Evolutionary conservation across 2,113 vertebrate genomes (phyloP), one percentile per base, ranked within the genome.

Genomic region (Dipodomys ordii): DNA sequence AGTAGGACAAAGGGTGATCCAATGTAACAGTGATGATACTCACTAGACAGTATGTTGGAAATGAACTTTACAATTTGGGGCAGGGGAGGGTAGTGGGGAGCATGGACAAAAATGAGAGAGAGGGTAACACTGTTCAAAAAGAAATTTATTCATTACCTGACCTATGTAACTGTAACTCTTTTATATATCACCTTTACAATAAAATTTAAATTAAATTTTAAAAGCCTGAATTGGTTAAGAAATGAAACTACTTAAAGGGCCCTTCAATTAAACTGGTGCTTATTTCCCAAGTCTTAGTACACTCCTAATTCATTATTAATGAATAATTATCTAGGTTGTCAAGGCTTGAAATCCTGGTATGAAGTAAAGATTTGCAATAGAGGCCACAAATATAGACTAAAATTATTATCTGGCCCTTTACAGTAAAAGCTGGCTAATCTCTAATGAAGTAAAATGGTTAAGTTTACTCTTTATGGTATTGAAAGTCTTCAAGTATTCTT

Each of bases 401-500:
- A 89, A 39, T 60, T 89, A 9, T n/a, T 74, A 35, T 82, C 64
- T 94, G 65, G 13, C 28, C 19, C 27, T 85, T 88, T 35, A 28
- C 7, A 69, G 62, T 80, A 73, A 93, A 94, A 23, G 27, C 13
- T 64, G 76, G 44, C 18, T 18, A 82, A 39, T 6, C 4, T 9
- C 44, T 91, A 18, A 91, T 68, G 10, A 64, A 91, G 84, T 85
- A 44, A 74, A 71, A 93, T 49, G 62, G 46, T 86, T 39, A 78
- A 30, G 7, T 46, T 71, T 15, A 80, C 6, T 2, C 49, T 79
- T 46, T 62, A 67, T 92, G 82, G 32, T 25, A 74, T 60, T 87
- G 44, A 89, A 78, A 83, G 49, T n/a, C 7, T 77, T 68, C 30
- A 85, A 80, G 27, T 71, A 27, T 20, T 39, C 19, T 30, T n/a